Percentiles rank a stretch among this genome's conserved stretches.
These are phyloP conservation scores for Altica lythri DNA, from an alignment of 2,888 invertebrate species.

Conservation along the genomic window DNA sequence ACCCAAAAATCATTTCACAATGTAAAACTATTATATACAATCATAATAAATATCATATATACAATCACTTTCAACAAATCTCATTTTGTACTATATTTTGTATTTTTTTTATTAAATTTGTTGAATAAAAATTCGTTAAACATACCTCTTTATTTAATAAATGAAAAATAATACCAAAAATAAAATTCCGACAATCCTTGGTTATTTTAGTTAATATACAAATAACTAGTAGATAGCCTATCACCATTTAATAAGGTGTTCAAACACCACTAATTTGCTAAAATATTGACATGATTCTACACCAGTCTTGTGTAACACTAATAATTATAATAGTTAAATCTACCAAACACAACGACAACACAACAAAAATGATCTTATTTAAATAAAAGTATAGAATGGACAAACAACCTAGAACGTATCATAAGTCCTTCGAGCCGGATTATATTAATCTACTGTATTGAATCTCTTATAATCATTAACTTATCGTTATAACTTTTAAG, in stretches of 20 bases:
- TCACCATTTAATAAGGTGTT: constrained; percentile 53
- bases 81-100: constrained; percentile 38
- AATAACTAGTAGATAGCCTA: constrained; percentile 52
- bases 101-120: constrained; percentile 19
- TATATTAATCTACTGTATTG: too few relatives aligned
- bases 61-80: constrained; percentile 36
- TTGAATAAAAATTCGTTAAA: constrained; percentile 31
- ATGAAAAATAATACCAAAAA: constrained; percentile 26
- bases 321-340: constrained; percentile 47
- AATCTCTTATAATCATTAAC: too few relatives aligned
- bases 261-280: constrained; percentile 49
- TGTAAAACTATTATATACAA: constrained; percentile 38
- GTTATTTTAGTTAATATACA: constrained; percentile 48
- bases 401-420: too few relatives aligned
- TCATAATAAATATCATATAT: constrained; percentile 37
- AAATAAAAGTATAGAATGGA: background rate
- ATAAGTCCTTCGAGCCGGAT: too few relatives aligned
- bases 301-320: constrained; percentile 58
- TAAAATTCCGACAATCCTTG: constrained; percentile 49
- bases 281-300: constrained; percentile 57
- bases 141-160: constrained; percentile 17
- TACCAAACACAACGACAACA: constrained; percentile 33
- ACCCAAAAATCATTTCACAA: constrained; percentile 19
- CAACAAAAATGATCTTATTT: constrained; percentile 1
- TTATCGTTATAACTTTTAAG: too few relatives aligned